These are phyloP conservation scores for Dynastes maya DNA, from an alignment of 2,888 invertebrate genomes.

Conservation along the genomic window DNA sequence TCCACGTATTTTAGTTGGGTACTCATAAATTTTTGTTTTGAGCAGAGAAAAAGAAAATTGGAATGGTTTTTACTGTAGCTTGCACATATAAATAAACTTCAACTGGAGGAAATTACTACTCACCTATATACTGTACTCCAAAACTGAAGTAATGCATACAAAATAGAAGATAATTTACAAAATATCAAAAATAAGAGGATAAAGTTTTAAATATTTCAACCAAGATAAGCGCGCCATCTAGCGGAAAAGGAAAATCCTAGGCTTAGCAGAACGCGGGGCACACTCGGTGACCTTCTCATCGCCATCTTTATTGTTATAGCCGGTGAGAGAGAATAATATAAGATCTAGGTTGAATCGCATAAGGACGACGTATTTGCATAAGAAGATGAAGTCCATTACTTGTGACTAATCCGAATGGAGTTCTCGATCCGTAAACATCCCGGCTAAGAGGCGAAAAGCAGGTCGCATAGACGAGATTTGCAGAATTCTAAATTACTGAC, in stretches of 20 bases:
- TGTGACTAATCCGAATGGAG: slow-evolving; percentile 52
- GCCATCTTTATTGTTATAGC: slow-evolving; percentile 1
- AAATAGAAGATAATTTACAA: not conserved
- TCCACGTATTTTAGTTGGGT: not conserved
- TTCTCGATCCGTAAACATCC: slow-evolving; percentile 16
- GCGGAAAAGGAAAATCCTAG: too few species aligned
- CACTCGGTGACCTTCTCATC: slow-evolving; percentile 29
- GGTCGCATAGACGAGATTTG: slow-evolving; percentile 36
- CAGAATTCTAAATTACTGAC: slow-evolving; percentile 51
- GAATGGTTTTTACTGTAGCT: too few species aligned
- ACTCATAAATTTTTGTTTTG: too few species aligned
- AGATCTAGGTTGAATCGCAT: slow-evolving; percentile 30
- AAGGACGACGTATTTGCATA: slow-evolving; percentile 47
- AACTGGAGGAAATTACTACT: too few species aligned
- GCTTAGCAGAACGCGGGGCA: not conserved
- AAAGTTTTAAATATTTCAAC: not conserved
- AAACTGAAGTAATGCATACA: not conserved
- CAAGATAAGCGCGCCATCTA: too few species aligned
- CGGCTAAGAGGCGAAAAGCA: not conserved
- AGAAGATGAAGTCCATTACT: slow-evolving; percentile 51
- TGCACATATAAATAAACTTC: too few species aligned
- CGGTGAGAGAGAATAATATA: not conserved
- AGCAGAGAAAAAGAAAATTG: too few species aligned
- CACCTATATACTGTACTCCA: too few species aligned
- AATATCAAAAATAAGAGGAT: not conserved